These are phyloP conservation scores for Hystrix cristata DNA, from an alignment of 2,113 vertebrate genomes.

Conservation along the genomic window DNA sequence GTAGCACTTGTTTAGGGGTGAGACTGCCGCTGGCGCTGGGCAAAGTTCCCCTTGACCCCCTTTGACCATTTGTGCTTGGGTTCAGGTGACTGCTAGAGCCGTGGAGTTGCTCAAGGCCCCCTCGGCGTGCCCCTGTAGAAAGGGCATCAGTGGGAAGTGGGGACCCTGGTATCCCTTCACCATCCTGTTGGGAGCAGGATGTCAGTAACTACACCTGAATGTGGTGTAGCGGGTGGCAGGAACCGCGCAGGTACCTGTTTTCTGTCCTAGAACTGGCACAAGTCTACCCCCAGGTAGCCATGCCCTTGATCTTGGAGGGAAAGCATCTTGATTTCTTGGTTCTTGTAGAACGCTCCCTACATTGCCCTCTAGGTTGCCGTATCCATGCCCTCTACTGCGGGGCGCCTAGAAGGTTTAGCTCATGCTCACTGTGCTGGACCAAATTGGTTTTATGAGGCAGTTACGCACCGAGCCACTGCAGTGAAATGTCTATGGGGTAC, in stretches of 20 bases:
- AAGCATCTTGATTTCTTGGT: background rate
- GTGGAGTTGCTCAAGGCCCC: background rate
- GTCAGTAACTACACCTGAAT: background rate
- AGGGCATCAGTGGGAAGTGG: background rate
- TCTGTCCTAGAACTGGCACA: background rate
- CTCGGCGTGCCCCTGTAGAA: background rate
- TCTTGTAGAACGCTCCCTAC: background rate
- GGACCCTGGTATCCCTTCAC: no score
- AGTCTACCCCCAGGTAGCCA: background rate
- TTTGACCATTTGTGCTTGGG: background rate
- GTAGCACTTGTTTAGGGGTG: no score
- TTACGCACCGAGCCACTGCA: background rate
- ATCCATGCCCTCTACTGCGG: background rate
- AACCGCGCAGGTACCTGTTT: background rate
- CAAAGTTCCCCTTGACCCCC: background rate
- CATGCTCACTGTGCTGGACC: background rate
- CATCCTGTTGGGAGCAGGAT: background rate
- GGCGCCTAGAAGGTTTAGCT: background rate
- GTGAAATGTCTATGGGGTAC: background rate
- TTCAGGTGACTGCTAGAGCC: no score
- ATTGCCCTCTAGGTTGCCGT: background rate
- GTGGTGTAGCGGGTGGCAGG: no score
- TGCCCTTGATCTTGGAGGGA: background rate
- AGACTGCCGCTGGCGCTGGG: background rate
- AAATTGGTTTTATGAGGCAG: background rate